A percentile compares a stretch with the other conserved stretches of the same genome.
Evolutionary conservation across 2,113 vertebrate species (phyloP).

Genomic region (Trogon surrucura): DNA sequence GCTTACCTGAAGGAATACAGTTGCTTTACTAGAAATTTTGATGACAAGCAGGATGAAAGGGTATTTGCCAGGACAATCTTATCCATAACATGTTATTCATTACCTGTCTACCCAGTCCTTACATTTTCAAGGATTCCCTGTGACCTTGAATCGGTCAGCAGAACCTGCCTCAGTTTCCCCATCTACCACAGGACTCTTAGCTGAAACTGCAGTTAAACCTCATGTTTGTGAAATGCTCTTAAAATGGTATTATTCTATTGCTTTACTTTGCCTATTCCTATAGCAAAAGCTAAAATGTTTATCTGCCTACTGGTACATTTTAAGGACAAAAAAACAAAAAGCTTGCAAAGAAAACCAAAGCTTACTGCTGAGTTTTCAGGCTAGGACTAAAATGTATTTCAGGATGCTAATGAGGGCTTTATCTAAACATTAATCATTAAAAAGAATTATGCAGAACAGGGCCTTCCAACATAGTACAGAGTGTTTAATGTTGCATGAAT

Average conservation of each 20-base stretch:
- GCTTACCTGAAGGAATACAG: not conserved
- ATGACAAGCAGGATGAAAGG: not conserved
- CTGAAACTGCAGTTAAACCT: not conserved
- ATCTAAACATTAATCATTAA: slow-evolving; percentile 25
- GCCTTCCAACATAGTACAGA: not conserved
- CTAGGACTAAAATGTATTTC: not conserved
- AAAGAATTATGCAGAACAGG: slow-evolving; percentile 2
- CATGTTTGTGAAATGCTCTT: not conserved
- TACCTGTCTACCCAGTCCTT: not conserved
- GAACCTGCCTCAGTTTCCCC: not conserved
- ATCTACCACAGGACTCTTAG: not conserved
- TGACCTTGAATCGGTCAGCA: not conserved
- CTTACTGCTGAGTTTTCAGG: not conserved
- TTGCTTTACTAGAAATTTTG: not conserved
- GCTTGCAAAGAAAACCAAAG: not conserved
- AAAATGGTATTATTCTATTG: not conserved
- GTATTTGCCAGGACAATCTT: not conserved
- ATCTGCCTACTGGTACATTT: not conserved
- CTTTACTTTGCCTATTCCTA: not conserved
- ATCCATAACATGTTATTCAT: not conserved
- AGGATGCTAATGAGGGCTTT: slow-evolving; percentile 30
- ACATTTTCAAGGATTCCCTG: rapidly evolving
- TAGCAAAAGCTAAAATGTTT: not conserved
- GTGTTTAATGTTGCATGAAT: slow-evolving; percentile 44
- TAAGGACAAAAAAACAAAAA: not conserved